Percentiles rank a stretch among this genome's conserved stretches.
Conservation (phyloP, 2,797 vertebrate genomes). For the Chloroceryle amazona region DNA sequence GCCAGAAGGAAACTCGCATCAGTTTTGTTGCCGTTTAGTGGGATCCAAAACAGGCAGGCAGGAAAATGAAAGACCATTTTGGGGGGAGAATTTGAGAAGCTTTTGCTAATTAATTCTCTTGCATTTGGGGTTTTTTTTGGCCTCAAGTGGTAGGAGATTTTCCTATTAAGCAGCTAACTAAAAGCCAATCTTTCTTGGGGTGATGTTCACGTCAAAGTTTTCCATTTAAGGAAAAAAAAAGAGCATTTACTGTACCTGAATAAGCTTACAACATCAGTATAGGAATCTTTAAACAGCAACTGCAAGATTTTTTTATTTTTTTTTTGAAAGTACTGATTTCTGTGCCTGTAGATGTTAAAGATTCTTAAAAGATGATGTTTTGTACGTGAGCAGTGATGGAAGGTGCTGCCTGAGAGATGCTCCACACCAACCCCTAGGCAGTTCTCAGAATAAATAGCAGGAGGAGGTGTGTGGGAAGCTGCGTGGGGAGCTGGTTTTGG, state of each 20-base stretch:
- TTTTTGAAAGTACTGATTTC: neutral
- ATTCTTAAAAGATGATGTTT: neutral
- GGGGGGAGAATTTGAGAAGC: neutral
- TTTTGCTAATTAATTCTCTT: neutral
- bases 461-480: neutral
- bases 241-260: neutral
- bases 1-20: neutral
- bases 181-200: neutral
- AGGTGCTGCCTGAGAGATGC: neutral
- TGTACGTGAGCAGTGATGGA: neutral
- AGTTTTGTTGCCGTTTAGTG: neutral
- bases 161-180: neutral
- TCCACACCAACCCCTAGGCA: neutral
- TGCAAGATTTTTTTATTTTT: neutral
- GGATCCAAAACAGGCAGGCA: neutral
- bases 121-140: neutral
- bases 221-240: neutral
- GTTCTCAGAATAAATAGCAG: conserved; percentile 15
- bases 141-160: neutral
- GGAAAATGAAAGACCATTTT: neutral
- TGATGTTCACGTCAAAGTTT: neutral
- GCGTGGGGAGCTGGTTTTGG: neutral
- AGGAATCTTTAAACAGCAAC: neutral
- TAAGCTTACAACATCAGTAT: neutral
- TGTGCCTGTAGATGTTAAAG: neutral